Base-by-base conservation (phyloP, 2,888 invertebrate species). In the Drosophila ochracea region DNA sequence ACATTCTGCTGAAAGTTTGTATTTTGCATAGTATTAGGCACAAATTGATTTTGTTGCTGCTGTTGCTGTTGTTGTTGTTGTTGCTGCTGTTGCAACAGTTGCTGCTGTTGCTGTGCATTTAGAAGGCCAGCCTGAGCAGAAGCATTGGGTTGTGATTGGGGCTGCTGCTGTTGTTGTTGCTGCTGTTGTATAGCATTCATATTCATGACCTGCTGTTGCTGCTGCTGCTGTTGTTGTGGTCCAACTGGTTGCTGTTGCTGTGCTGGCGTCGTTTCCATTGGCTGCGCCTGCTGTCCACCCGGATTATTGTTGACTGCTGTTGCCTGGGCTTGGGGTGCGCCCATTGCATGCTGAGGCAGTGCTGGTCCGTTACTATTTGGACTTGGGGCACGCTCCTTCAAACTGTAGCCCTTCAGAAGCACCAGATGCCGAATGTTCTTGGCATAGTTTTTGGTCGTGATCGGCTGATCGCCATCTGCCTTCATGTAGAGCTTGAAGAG, bases 401-500 rank as follows among this genome's bases (percentile, higher is more conserved):
- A 92, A 87, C 96, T 95, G 91, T 95, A 96, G 9, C 97, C 97
- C 92, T 96, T 96, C 0, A 97, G 93, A 11, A 97, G 93, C 4
- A 97, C 97, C 68, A 97, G 94, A 93, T 97, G 97, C 9, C 97
- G 94, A 0, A 96, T 96, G 92, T 97, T 98, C 93, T 98, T 97
- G 0, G 98, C 97, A 92, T 98, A 99, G 92, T 98, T 98, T 92
- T 98, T 97, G 19, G 96, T 96, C 84, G 96, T 96, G 0, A 96
- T 96, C 0, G 96, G 95, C 61, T 97, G 94, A 92, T 98, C 98
- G 0, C 98, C 97, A 11, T 98, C 98, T 3, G 97, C 97, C 92
- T 97, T 97, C 92, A 98, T 98, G 93, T 97, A 99, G 9, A 99
- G 93, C 90, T 97, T 97, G 83, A 97, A 96, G 3, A 99, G 93